Percentiles rank a stretch among this genome's conserved stretches.
phyloP scores from a whole-genome alignment of 2,113 vertebrate species.

The Leiothrix lutea region DNA sequence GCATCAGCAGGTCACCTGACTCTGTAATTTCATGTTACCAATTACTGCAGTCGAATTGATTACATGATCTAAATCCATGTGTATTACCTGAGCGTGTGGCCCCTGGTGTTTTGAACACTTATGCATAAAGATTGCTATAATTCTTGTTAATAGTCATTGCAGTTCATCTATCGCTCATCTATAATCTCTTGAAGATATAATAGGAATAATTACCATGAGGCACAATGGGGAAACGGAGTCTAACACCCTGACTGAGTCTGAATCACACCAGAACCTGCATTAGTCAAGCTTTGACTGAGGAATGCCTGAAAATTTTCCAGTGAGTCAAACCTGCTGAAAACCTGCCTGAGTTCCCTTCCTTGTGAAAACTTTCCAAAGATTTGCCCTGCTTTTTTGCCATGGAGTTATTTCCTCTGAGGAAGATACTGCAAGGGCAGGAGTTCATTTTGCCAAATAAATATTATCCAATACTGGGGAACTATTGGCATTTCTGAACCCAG shows the following conservation, averaged over 20 bases:
- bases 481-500: background rate
- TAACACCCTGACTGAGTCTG: constrained; percentile 18
- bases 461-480: background rate
- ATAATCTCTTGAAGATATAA: constrained; percentile 41
- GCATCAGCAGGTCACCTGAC: constrained; percentile 10
- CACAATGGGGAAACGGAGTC: constrained; percentile 31
- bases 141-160: constrained; percentile 42
- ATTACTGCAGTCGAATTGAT: constrained; percentile 36
- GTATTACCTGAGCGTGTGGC: constrained; percentile 1
- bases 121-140: constrained; percentile 31
- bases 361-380: constrained; percentile 17
- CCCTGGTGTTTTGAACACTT: constrained; percentile 44
- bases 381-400: background rate
- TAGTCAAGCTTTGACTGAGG: constrained; percentile 41
- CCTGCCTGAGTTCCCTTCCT: constrained; percentile 1
- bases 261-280: constrained; percentile 19
- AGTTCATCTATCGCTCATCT: constrained; percentile 42
- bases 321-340: background rate
- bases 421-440: background rate
- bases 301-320: background rate
- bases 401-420: background rate
- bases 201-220: constrained; percentile 56
- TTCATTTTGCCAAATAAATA: background rate
- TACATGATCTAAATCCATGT: constrained; percentile 43
- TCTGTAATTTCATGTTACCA: constrained; percentile 27